Base-by-base conservation (phyloP, 2,888 invertebrate species). In the Cremastinae sp. region DNA sequence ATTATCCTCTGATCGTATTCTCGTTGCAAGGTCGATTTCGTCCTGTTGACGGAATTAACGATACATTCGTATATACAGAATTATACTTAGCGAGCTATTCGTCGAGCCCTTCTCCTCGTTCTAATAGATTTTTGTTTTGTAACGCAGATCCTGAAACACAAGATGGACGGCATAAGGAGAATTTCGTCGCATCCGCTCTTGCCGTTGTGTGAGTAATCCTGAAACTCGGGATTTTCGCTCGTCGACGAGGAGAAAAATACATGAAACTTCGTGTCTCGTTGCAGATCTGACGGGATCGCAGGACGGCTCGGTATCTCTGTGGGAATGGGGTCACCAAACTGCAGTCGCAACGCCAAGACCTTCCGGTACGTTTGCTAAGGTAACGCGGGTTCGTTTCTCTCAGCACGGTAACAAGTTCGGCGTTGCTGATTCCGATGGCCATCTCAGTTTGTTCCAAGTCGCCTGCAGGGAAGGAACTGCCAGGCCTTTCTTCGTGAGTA, bases 381-480 rank as follows among this genome's bases (percentile, higher is more conserved):
- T 99, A 72, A 98, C 98, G 0, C 93, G 97, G 79, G 97, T 98
- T n/a, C 93, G 96, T 74, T 98, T 98, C 91, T 97, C 97, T 54
- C 96, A 97, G 87, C 98, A 98, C 90, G 98, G 98, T 73, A 98
- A 98, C 91, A 99, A 99, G 91, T 98, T 99, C 90, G 99, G 99
- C 36, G 98, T 98, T 0, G 97, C 97, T 18, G 99, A 99, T 91
- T 96, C 97, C 0, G 99, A 99, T 90, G 99, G 99, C 16, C 96
- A 97, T 89, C 92, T 99, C 16, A 98, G 98, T 84, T 92, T 99
- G 85, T 99, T 97, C 95, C 98, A 98, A 92, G 95, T 97, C 76
- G 95, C 95, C 51, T 93, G 96, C 76, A 93, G 95, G 80, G 93
- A 94, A 49, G 93, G 94, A 82, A 93, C 94, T 51, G 93, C 93